Percentiles rank a stretch among this genome's conserved stretches.
These are phyloP conservation scores for Sebastes fasciatus DNA, from an alignment of 2,113 vertebrate species.

Conservation along the genomic window DNA sequence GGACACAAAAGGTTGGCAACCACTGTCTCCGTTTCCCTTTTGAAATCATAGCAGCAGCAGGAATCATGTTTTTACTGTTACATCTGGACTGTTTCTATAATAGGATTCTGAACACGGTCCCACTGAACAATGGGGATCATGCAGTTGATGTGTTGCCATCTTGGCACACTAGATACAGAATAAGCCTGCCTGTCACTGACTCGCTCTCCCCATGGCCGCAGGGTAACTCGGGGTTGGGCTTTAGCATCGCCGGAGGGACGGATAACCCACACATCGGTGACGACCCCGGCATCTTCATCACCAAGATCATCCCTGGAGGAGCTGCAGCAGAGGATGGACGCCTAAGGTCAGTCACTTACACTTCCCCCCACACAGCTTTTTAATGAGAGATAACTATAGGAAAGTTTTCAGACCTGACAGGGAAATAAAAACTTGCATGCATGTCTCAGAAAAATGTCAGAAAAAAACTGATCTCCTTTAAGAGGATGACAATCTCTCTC, in stretches of 20 bases:
- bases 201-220: constrained; percentile 68
- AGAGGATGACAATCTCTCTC: constrained; percentile 2
- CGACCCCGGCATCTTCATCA: constrained; percentile 98
- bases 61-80: not conserved
- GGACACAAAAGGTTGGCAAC: not conserved
- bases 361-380: not conserved
- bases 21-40: not conserved
- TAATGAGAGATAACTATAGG: not conserved
- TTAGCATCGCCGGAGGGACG: constrained; percentile 97
- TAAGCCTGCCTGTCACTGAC: not conserved
- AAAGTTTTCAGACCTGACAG: not conserved
- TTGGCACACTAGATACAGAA: not conserved
- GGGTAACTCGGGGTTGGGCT: constrained; percentile 97
- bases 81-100: not conserved
- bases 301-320: constrained; percentile 98
- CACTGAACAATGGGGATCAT: not conserved
- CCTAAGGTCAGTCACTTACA: constrained; percentile 87
- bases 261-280: constrained; percentile 98
- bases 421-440: not conserved
- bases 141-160: not conserved
- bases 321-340: constrained; percentile 96
- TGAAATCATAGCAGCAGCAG: not conserved
- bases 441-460: not conserved
- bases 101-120: not conserved
- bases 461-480: constrained; percentile 8